Percentiles rank a stretch among this genome's conserved stretches.
Conservation (phyloP, 2,797 vertebrate genomes). For the Acipenser ruthenus region DNA sequence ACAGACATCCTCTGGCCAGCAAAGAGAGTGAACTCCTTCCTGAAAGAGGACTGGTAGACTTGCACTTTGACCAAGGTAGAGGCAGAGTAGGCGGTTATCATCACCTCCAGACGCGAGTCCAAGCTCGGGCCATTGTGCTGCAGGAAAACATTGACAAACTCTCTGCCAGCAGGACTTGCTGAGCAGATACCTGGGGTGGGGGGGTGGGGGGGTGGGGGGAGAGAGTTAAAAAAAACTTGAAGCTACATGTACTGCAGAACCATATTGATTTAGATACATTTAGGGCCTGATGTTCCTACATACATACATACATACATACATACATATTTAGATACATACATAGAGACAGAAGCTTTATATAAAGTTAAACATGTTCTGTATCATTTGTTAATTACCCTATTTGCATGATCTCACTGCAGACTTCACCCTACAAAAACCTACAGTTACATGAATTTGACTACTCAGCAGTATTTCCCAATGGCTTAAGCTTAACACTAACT, state of each 20-base stretch:
- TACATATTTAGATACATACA: slow-evolving; percentile 4
- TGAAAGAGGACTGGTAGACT: not conserved
- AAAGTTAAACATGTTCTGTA: not conserved
- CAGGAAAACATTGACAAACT: not conserved
- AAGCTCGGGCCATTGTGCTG: not conserved
- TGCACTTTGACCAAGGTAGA: not conserved
- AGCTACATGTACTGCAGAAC: not conserved
- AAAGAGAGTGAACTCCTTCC: not conserved
- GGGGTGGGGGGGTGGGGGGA: not conserved
- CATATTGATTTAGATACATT: not conserved
- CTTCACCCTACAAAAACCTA: too few species aligned
- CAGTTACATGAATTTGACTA: too few species aligned
- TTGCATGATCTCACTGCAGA: too few species aligned
- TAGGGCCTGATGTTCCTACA: not conserved
- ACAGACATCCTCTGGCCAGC: not conserved
- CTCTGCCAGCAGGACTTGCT: not conserved
- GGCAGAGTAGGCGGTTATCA: not conserved
- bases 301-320: not conserved
- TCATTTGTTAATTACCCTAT: too few species aligned
- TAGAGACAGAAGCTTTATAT: not conserved
- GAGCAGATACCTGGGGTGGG: not conserved
- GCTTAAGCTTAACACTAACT: too few species aligned
- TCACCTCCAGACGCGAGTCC: not conserved
- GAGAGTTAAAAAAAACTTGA: not conserved
- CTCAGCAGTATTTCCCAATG: too few species aligned